Base-by-base conservation (phyloP, 2,113 vertebrate genomes). In the Oncorhynchus gorbuscha region DNA sequence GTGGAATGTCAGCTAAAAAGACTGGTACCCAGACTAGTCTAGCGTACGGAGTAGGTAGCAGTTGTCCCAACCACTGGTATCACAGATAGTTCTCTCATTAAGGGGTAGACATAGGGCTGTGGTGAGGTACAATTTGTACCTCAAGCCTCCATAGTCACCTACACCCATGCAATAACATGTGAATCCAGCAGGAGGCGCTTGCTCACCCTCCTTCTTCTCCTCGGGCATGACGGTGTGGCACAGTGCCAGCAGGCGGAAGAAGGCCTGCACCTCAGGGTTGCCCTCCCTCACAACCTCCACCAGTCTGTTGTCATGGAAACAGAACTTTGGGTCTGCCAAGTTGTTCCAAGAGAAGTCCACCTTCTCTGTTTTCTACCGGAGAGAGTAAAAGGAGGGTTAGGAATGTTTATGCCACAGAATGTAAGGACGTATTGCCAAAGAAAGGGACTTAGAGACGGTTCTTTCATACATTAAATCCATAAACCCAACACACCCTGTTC, bases 171-270 rank as follows among this genome's bases (percentile, higher is more conserved):
- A 45, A 18, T 55, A 55, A 55, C 3, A 55, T 55, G 12, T 55
- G 51, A 14, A 55, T 26, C 59, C 59, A 24, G 45, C n/a, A 64
- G 73, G 61, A 26, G 11, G 72, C 28, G 9, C 76, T 9, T 14
- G 28, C 94, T 95, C 85, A 99, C 98, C 97, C 85, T 94, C 90
- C 12, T 84, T 92, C 86, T 97, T 97, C 77, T 99, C 96, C 79
- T 98, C 97, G 0, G 96, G 87, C 94, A 99, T 98, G 81, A 99
- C 97, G 0, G 97, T 99, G 87, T 99, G 97, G 75, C 97, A 99
- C 9, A 99, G 83, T 0, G 97, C 94, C 73, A 99, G 93, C 66
- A 97, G 88, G 2, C 95, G 93, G 87, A 99, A 97, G 88, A 99
- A 99, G n/a, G 83, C 77, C 48, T 93, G 94, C 0, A 93, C 94